These are phyloP conservation scores for Anguilla obscura DNA, from an alignment of 2,797 vertebrate genomes.

Conservation along the genomic window DNA sequence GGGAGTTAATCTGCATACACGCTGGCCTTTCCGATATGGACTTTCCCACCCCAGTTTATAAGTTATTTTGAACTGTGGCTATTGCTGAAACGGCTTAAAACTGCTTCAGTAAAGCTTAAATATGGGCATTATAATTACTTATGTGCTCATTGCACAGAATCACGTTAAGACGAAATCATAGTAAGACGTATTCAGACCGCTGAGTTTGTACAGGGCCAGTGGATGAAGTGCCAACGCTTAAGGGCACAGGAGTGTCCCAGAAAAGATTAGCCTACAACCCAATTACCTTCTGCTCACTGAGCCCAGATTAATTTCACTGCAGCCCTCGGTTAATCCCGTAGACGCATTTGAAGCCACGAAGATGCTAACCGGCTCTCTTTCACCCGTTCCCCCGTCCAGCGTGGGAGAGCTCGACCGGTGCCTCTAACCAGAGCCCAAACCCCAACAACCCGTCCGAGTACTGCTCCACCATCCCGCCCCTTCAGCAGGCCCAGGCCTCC, in stretches of 20 bases:
- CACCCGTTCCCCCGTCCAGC: constrained; percentile 76
- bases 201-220: background rate
- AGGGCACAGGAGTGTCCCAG: background rate
- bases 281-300: background rate
- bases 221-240: background rate
- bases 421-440: constrained; percentile 92
- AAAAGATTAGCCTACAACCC: background rate
- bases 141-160: background rate
- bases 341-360: background rate
- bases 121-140: background rate
- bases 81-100: background rate
- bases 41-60: background rate
- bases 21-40: background rate
- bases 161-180: background rate
- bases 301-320: background rate
- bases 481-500: constrained; percentile 97
- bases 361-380: background rate
- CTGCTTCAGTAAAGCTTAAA: background rate
- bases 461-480: constrained; percentile 97
- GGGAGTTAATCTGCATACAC: background rate
- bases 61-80: background rate
- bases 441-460: constrained; percentile 98
- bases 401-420: constrained; percentile 81
- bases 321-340: background rate
- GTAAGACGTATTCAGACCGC: background rate